Percentiles rank a stretch among this genome's conserved stretches.
Evolutionary conservation across 2,797 vertebrate genomes (phyloP).

Genomic region (Parambassis ranga): DNA sequence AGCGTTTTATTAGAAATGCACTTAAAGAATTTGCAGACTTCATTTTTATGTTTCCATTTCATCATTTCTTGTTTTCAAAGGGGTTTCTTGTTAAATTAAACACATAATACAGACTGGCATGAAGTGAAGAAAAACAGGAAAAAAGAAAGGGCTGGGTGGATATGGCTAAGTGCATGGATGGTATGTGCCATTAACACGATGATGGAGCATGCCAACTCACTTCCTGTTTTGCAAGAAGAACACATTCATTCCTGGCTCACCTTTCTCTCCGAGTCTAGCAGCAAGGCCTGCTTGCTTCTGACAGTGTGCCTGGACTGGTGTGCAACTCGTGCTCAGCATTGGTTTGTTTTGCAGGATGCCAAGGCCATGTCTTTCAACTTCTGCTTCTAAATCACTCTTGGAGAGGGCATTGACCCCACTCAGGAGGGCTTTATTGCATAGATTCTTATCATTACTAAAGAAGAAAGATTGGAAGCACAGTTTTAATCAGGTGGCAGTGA

Average conservation of each 20-base stretch:
- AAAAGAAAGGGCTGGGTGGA: background rate
- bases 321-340: background rate
- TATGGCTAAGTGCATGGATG: background rate
- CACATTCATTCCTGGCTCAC: constrained; percentile 47
- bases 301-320: background rate
- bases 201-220: constrained; percentile 2
- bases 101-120: background rate
- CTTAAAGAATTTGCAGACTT: background rate
- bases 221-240: constrained; percentile 36
- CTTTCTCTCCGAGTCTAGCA: constrained; percentile 15
- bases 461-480: background rate
- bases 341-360: background rate
- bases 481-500: background rate
- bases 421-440: constrained; percentile 90
- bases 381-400: constrained; percentile 85
- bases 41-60: background rate
- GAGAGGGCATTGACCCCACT: constrained; percentile 88
- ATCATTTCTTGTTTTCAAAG: background rate
- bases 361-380: constrained; percentile 59
- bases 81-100: background rate
- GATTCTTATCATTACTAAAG: constrained; percentile 91
- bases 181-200: constrained; percentile 12
- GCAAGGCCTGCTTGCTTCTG: background rate
- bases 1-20: background rate
- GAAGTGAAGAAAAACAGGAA: constrained; percentile 7